These are phyloP conservation scores for Pteruthius melanotis DNA, from an alignment of 2,113 vertebrate genomes.

Conservation along the genomic window DNA sequence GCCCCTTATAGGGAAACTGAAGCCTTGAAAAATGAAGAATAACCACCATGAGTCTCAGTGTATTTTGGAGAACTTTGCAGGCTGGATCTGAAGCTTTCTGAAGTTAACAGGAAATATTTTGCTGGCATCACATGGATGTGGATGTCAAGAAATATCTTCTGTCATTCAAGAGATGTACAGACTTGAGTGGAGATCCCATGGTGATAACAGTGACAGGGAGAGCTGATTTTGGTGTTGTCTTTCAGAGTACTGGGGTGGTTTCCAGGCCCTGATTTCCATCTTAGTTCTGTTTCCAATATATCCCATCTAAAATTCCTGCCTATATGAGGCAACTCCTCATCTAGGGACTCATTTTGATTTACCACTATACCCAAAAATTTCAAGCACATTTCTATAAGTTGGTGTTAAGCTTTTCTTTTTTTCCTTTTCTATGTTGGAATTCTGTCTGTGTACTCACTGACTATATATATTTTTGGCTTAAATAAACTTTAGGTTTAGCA, in stretches of 20 bases:
- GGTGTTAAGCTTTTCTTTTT: neutral
- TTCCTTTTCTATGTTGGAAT: neutral
- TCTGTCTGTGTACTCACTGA: neutral
- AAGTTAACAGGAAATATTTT: neutral
- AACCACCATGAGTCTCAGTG: neutral
- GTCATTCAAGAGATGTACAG: neutral
- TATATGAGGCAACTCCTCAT: neutral
- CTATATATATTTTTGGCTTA: neutral
- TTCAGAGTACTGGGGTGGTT: neutral
- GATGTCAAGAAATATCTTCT: neutral
- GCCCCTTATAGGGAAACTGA: neutral
- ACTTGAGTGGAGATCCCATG: neutral
- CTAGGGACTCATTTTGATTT: neutral
- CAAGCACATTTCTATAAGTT: neutral
- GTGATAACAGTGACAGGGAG: neutral
- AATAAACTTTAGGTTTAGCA: neutral
- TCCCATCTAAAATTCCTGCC: neutral
- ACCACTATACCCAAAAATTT: neutral
- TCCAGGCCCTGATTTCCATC: neutral
- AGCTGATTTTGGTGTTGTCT: neutral
- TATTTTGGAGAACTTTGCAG: neutral
- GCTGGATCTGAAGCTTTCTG: neutral
- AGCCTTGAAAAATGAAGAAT: neutral
- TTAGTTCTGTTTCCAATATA: neutral
- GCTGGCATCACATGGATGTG: fast-evolving